phyloP scores from a whole-genome alignment of 2,888 invertebrate genomes.

The Eutolmus rufibarbis region DNA sequence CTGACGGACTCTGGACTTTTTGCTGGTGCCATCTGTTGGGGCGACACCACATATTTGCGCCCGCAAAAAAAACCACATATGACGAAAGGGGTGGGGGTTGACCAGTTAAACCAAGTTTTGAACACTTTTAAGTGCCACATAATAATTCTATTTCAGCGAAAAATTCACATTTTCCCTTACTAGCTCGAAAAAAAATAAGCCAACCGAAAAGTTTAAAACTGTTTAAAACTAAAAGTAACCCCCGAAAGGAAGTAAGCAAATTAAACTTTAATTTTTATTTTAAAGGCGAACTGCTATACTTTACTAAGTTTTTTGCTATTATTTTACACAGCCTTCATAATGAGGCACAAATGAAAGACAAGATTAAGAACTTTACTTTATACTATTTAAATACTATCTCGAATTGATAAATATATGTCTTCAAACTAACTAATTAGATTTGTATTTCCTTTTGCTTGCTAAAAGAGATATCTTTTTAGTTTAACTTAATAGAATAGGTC shows the following conservation, averaged over 20 bases:
- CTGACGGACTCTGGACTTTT: constrained; percentile 11
- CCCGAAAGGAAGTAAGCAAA: not conserved
- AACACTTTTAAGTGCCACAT: constrained; percentile 26
- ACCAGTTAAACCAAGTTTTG: constrained; percentile 25
- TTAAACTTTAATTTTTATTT: not conserved
- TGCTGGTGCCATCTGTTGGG: not conserved
- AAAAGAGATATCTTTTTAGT: too few relatives aligned
- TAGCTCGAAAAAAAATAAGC: not conserved
- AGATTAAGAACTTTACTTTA: too few relatives aligned
- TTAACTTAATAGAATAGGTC: too few relatives aligned
- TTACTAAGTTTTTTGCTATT: not conserved
- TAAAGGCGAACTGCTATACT: not conserved
- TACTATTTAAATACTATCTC: too few relatives aligned
- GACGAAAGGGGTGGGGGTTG: not conserved
- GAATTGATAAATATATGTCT: too few relatives aligned
- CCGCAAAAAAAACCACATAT: constrained; percentile 17
- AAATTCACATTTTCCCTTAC: not conserved
- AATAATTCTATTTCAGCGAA: not conserved
- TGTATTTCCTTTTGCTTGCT: too few relatives aligned
- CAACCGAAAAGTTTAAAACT: not conserved
- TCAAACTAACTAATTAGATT: too few relatives aligned
- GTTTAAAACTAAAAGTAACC: not conserved
- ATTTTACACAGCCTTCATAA: too few relatives aligned
- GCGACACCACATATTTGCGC: constrained; percentile 20
- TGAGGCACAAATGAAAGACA: too few relatives aligned